These are phyloP conservation scores for Drosophila paranaensis DNA, from an alignment of 2,888 invertebrate genomes.

Conservation along the genomic window DNA sequence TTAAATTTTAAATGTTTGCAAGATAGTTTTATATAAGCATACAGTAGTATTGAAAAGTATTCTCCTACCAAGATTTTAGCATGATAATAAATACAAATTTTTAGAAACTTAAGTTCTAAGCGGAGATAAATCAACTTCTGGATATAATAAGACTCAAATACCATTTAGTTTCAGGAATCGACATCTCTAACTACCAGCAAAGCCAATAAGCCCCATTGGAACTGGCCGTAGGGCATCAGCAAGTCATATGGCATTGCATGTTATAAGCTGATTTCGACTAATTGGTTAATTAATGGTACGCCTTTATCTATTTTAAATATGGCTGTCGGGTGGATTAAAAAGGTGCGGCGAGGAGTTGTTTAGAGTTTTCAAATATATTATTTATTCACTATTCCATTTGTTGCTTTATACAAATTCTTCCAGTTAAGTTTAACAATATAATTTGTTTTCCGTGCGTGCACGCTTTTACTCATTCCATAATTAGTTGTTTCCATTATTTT, in stretches of 20 bases:
- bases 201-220: constrained; percentile 5
- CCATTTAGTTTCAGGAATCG: too few relatives aligned
- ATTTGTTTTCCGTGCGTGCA: constrained; percentile 33
- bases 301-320: constrained; percentile 4
- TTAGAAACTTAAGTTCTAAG: too few relatives aligned
- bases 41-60: too few relatives aligned
- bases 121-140: too few relatives aligned
- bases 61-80: too few relatives aligned
- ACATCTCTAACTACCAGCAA: too few relatives aligned
- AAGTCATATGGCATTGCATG: constrained; percentile 11
- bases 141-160: too few relatives aligned
- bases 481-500: constrained; percentile 14
- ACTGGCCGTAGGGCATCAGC: neutral
- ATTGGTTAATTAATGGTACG: constrained; percentile 40
- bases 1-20: too few relatives aligned
- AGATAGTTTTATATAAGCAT: too few relatives aligned
- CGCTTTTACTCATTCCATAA: constrained; percentile 25
- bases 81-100: too few relatives aligned
- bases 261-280: constrained; percentile 29
- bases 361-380: constrained; percentile 63
- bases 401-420: constrained; percentile 61
- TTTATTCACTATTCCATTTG: constrained; percentile 71
- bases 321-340: constrained; percentile 3
- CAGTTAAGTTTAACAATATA: constrained; percentile 56
- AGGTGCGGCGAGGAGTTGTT: neutral